Evolutionary conservation across 2,113 vertebrate species (phyloP), one percentile per base, ranked within the genome.

Genomic region (Petaurus breviceps): DNA sequence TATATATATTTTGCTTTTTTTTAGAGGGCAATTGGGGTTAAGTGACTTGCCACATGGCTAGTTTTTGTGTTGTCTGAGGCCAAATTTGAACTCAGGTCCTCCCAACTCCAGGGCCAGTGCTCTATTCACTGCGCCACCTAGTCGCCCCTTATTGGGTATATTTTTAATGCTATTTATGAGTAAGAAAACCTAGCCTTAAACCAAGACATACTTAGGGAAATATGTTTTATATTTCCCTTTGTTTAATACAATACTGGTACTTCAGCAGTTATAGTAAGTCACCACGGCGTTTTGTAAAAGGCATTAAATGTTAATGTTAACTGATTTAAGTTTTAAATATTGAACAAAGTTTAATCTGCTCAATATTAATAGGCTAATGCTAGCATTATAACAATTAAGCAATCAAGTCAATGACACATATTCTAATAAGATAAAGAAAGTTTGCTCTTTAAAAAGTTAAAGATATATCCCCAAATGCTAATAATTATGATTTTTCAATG

Each of bases 401-500:
- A 77, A 77, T n/a, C n/a, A 84, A 84, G 6, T 84, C 68, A 84
- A 84, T 43, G 19, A 84, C n/a, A 84, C n/a, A 84, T 68, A 31
- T 23, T 84, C 68, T 84, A 84, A 8, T 23, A 84, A 19, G 43
- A 43, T 84, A 43, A 43, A 77, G 37, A 77, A 43, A n/a, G 68
- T 16, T 84, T 84, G 68, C n/a, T 84, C 37, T 43, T 84, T 43
- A 37, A 37, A 43, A 19, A 84, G 9, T 84, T 84, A 43, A 43
- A 84, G 19, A n/a, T 43, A 7, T 43, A 43, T n/a, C 19, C n/a
- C 68, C 10, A 96, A 96, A 31, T 89, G 53, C 3, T 95, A 68
- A 96, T 97, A 96, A 93, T 77, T 84, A 95, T 8, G 90, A 91
- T 28, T 12, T 89, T 96, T 96, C 46, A 23, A 7, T 84, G 93